Percentiles rank a stretch among this genome's conserved stretches.
Conservation (phyloP, 2,888 invertebrate species). For the Platerodrilus igneus region DNA sequence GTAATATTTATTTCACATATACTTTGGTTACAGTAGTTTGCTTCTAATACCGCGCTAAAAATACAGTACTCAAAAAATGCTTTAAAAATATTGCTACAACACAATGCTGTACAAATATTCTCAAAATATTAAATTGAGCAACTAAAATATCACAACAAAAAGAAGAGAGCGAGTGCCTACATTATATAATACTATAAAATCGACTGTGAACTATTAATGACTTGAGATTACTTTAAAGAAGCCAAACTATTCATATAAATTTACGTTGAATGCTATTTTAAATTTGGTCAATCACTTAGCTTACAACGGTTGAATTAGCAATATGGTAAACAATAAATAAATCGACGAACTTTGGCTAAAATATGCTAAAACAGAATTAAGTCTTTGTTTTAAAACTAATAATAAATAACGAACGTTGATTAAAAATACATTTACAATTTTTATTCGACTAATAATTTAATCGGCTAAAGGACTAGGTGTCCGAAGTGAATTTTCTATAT, state of each 20-base stretch:
- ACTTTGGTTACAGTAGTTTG: conserved; percentile 34
- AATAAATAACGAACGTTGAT: conserved; percentile 40
- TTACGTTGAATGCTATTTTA: conserved; percentile 5
- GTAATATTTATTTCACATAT: conserved; percentile 26
- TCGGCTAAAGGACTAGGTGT: conserved; percentile 17
- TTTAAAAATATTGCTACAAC: conserved; percentile 9
- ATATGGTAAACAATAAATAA: no score
- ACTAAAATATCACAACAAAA: conserved; percentile 30
- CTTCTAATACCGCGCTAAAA: conserved; percentile 32
- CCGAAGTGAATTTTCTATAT: conserved; percentile 17
- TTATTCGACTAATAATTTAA: conserved; percentile 17
- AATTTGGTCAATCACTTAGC: conserved; percentile 21
- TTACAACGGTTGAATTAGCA: conserved; percentile 13
- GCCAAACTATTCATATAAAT: not conserved
- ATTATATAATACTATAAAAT: conserved; percentile 18
- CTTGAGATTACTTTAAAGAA: conserved; percentile 10
- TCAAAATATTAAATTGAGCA: conserved; percentile 19
- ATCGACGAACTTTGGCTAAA: conserved; percentile 23
- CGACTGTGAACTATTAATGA: conserved; percentile 7
- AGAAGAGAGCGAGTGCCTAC: conserved; percentile 24
- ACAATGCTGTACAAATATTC: conserved; percentile 10
- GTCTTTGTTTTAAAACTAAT: conserved; percentile 36
- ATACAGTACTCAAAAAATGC: conserved; percentile 26
- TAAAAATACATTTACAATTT: conserved; percentile 19
- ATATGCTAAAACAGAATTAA: conserved; percentile 27